A percentile compares a stretch with the other conserved stretches of the same genome.
Conservation (phyloP, 2,888 invertebrate genomes). For the Spodoptera exigua region DNA sequence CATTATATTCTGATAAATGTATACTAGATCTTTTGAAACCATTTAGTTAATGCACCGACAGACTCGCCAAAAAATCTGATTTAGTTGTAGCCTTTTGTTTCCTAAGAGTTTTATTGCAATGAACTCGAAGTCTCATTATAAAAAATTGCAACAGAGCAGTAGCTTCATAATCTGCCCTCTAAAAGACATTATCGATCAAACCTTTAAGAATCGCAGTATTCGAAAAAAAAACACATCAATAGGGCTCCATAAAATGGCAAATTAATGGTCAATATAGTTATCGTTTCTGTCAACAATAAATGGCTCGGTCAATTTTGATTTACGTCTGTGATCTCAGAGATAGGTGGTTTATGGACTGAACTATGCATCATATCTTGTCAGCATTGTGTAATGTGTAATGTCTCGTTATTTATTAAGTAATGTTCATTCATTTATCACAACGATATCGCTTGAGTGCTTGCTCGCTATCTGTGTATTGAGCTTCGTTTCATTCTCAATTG, state of each 20-base stretch:
- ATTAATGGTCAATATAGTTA: conserved; percentile 13
- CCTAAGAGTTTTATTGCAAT: background rate
- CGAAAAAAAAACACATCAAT: background rate
- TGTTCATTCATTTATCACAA: conserved; percentile 50
- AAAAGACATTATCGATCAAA: conserved; percentile 1
- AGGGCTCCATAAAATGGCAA: conserved; percentile 12
- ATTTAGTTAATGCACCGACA: too few relatives aligned
- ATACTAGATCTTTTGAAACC: too few relatives aligned
- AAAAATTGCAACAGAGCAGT: too few relatives aligned
- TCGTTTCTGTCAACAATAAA: conserved; percentile 34
- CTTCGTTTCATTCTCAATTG: conserved; percentile 22
- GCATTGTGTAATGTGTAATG: conserved; percentile 53
- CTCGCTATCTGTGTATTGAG: conserved; percentile 15
- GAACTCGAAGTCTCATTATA: background rate
- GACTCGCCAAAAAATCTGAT: too few relatives aligned
- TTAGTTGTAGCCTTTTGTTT: too few relatives aligned
- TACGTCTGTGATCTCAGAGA: conserved; percentile 10
- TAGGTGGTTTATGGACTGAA: conserved; percentile 18
- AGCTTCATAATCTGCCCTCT: background rate
- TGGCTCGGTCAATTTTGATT: conserved; percentile 23
- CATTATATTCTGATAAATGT: too few relatives aligned
- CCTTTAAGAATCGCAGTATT: conserved; percentile 5
- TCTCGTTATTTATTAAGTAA: conserved; percentile 45
- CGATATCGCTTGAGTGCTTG: conserved; percentile 40
- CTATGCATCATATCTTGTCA: conserved; percentile 41